Evolutionary conservation across 2,888 invertebrate species (phyloP).

Genomic region (Chloroclysta siterata): DNA sequence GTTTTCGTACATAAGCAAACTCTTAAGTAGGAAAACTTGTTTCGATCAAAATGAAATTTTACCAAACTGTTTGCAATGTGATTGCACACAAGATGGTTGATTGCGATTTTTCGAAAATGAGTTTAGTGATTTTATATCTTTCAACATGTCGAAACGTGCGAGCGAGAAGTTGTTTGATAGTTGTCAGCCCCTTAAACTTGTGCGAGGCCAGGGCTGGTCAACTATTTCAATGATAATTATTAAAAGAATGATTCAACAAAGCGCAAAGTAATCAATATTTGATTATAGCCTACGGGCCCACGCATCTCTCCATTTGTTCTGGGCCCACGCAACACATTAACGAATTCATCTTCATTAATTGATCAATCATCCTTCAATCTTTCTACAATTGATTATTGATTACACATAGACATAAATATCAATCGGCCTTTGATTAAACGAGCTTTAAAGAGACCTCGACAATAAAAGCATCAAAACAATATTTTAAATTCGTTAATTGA

Average conservation of each 20-base stretch:
- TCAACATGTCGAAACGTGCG: too few relatives aligned
- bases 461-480: too few relatives aligned
- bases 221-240: not conserved
- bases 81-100: too few relatives aligned
- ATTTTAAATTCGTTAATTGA: not conserved
- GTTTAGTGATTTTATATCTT: too few relatives aligned
- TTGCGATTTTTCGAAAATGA: too few relatives aligned
- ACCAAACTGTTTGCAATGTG: too few relatives aligned
- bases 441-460: too few relatives aligned
- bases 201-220: not conserved
- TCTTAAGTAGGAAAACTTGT: too few relatives aligned
- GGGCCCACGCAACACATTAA: constrained; percentile 21
- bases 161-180: too few relatives aligned
- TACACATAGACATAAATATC: not conserved
- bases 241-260: not conserved
- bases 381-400: constrained; percentile 12
- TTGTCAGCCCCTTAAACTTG: too few relatives aligned
- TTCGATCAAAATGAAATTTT: too few relatives aligned
- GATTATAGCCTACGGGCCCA: constrained; percentile 17
- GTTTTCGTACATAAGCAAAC: too few relatives aligned
- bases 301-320: constrained; percentile 28
- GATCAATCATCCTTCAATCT: constrained; percentile 36
- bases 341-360: constrained; percentile 32
- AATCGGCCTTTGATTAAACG: not conserved
- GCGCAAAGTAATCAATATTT: constrained; percentile 18